Percentiles rank a stretch among this genome's conserved stretches.
These are phyloP conservation scores for Ptychobarbus kaznakovi DNA, from an alignment of 2,797 vertebrate species.

Conservation along the genomic window DNA sequence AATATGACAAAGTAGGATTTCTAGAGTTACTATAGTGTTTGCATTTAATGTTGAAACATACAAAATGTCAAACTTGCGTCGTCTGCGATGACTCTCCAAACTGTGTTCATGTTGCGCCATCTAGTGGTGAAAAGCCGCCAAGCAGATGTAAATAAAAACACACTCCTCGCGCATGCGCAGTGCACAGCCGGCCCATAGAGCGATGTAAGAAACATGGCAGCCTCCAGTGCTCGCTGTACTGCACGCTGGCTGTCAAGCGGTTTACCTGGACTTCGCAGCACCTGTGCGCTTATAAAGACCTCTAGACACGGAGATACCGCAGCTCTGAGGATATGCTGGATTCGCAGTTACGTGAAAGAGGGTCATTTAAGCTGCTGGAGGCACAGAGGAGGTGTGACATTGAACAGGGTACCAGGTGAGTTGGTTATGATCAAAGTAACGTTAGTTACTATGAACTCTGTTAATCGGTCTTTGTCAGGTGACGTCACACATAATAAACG, in stretches of 20 bases:
- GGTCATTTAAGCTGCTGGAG: slow-evolving; percentile 13
- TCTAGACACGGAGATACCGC: background rate
- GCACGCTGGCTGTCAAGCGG: slow-evolving; percentile 33
- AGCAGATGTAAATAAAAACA: too few species aligned
- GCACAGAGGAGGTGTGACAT: slow-evolving; percentile 51
- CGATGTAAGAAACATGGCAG: slow-evolving; percentile 56
- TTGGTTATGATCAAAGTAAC: slow-evolving; percentile 20
- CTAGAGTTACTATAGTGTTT: background rate
- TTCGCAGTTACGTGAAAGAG: slow-evolving; percentile 33
- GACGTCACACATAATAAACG: too few species aligned
- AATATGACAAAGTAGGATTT: background rate
- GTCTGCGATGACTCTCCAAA: background rate
- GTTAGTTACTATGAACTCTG: background rate
- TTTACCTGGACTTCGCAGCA: slow-evolving; percentile 28
- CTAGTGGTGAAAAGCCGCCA: slow-evolving; percentile 22
- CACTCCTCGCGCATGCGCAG: slow-evolving; percentile 37
- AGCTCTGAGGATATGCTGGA: background rate
- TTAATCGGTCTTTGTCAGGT: too few species aligned
- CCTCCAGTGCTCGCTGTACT: slow-evolving; percentile 21
- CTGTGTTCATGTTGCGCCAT: background rate
- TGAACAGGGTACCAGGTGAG: slow-evolving; percentile 53
- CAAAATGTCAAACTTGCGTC: background rate
- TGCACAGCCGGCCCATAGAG: background rate
- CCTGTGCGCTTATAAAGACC: background rate
- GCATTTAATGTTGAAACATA: background rate